Evolutionary conservation across 2,797 vertebrate species (phyloP), one percentile per base, ranked within the genome.

Genomic region (Pangasius krempfi): DNA sequence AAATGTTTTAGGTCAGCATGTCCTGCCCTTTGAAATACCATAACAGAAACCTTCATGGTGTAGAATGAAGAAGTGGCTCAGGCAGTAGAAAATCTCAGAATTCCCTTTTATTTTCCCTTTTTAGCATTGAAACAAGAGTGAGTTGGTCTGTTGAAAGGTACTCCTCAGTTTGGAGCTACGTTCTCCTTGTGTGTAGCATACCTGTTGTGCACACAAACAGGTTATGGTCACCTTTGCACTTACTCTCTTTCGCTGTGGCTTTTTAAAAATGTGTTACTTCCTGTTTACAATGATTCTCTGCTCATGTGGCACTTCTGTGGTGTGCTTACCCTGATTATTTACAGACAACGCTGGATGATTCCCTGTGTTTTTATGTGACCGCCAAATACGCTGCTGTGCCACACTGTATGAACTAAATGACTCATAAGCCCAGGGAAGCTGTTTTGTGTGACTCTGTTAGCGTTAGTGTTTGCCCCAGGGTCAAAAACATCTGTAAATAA

Each of bases 251-350:
- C 90, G 75, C 88, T 92, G 90, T 89, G 90, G 86, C 72, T 90
- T 73, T 92, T 87, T 20, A 66, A 76, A 90, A 89, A 86, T 62
- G 85, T 86, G 86, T 89, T 86, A 92, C 92, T 93, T 93, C 93
- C 93, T 93, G 93, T 93, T 93, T 93, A 92, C 90, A 62, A 86
- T 86, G 60, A 70, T 87, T 88, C 88, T 64, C 56, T 70, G 66
- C 73, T 88, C 79, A 56, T 76, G 44, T 89, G 87, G 82, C 79
- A 89, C 30, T 85, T 60, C 72, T 72, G 68, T 79, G 84, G 70
- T 56, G 76, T n/a, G 78, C 30, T 81, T 87, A 70, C 75, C 58
- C 76, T 87, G 64, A 82, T 56, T 89, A 88, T 89, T 89, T 90
- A 88, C 87, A 72, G n/a, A 80, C 47, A 44, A 70, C 52, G 25